Conservation (phyloP, 2,113 vertebrate species). For the Asarcornis scutulata region DNA sequence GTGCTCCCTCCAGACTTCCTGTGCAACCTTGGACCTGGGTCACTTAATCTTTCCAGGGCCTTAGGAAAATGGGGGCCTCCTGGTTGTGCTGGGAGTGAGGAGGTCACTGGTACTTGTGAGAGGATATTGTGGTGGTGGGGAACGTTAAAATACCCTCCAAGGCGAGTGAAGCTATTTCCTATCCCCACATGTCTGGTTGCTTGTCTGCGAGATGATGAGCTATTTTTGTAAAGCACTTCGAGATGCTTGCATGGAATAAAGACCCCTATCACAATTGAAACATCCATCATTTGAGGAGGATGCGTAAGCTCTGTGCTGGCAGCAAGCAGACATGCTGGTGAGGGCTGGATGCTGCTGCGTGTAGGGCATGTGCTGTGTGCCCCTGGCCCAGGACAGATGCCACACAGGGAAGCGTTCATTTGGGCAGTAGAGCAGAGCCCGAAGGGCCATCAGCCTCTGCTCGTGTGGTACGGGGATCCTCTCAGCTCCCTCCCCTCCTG, state of each 20-base stretch:
- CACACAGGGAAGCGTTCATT: fast-evolving
- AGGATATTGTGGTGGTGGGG: background rate
- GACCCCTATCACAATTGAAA: conserved; percentile 47
- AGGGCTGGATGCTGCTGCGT: background rate
- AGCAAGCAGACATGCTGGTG: background rate
- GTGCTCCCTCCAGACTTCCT: conserved; percentile 66
- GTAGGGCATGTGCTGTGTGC: background rate
- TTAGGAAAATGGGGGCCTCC: conserved; percentile 49
- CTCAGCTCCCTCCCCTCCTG: background rate
- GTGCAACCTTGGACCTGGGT: conserved; percentile 59
- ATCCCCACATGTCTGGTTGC: background rate
- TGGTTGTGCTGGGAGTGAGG: conserved; percentile 11
- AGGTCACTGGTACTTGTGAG: conserved; percentile 28
- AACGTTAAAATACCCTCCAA: conserved; percentile 23
- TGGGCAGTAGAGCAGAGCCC: background rate
- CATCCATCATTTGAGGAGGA: conserved; percentile 50
- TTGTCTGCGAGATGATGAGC: background rate
- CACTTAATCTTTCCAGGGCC: conserved; percentile 59
- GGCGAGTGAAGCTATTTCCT: conserved; percentile 26
- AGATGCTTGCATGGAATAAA: background rate
- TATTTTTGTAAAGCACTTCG: conserved; percentile 17
- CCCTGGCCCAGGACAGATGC: background rate
- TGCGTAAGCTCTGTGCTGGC: background rate
- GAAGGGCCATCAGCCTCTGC: background rate
- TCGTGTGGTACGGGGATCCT: background rate